phyloP scores from a whole-genome alignment of 2,797 vertebrate species.

The Cheirogaleus major region DNA sequence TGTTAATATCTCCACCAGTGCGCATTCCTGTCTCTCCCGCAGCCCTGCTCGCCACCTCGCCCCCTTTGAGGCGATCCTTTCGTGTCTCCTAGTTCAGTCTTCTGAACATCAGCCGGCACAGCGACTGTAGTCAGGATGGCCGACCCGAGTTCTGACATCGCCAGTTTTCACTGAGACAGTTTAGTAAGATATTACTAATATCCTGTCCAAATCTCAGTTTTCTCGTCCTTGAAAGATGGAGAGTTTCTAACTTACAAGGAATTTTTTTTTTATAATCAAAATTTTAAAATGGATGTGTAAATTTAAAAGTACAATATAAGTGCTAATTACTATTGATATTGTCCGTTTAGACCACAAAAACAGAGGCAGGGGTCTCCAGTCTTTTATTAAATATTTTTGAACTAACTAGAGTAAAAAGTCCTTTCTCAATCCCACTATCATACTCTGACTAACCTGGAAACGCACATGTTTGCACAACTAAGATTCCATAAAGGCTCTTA shows the following conservation, averaged over 20 bases:
- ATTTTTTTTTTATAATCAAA: background rate
- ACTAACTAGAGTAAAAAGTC: background rate
- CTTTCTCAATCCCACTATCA: no score
- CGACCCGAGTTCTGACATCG: fast-evolving
- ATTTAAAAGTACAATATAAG: background rate
- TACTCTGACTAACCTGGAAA: background rate
- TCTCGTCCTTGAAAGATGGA: background rate
- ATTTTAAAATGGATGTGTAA: background rate
- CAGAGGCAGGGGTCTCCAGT: background rate
- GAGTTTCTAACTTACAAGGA: background rate
- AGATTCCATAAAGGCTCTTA: background rate
- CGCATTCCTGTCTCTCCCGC: no score
- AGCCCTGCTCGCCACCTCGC: fast-evolving
- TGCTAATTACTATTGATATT: no score
- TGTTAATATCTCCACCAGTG: no score
- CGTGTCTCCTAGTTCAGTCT: fast-evolving
- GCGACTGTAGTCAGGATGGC: fast-evolving
- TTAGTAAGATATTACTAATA: background rate
- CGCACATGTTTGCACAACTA: no score
- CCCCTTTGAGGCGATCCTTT: no score
- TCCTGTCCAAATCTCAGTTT: no score
- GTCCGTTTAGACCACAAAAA: background rate
- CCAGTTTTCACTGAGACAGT: background rate
- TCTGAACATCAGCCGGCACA: fast-evolving
- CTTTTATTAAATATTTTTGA: background rate